A percentile compares a stretch with the other conserved stretches of the same genome.
phyloP scores from a whole-genome alignment of 2,888 invertebrate species.

The Andrena marginata region DNA sequence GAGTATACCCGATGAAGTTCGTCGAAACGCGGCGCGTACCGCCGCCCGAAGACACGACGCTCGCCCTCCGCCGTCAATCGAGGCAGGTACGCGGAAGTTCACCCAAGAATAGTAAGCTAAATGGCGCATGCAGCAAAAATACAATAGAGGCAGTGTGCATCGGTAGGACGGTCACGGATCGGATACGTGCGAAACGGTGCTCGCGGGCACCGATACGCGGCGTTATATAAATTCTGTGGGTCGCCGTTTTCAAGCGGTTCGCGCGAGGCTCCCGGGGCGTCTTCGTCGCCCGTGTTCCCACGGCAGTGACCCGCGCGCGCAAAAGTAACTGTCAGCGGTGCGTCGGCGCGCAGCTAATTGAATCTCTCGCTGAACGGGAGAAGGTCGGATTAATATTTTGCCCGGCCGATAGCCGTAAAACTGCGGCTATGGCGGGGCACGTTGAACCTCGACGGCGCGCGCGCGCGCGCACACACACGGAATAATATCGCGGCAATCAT shows the following conservation, averaged over 20 bases:
- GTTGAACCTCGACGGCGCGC: constrained; percentile 49
- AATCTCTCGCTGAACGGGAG: constrained; percentile 37
- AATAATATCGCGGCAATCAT: constrained; percentile 83
- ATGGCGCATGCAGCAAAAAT: constrained; percentile 68
- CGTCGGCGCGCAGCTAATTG: constrained; percentile 28
- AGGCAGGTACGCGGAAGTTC: constrained; percentile 83
- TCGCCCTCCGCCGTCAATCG: constrained; percentile 72
- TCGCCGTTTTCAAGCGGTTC: constrained; percentile 41
- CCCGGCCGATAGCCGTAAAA: constrained; percentile 63
- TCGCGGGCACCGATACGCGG: constrained; percentile 39
- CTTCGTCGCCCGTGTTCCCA: constrained; percentile 55
- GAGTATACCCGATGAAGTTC: not conserved
- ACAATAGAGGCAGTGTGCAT: constrained; percentile 74
- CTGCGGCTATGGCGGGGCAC: constrained; percentile 51
- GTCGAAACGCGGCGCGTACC: constrained; percentile 54
- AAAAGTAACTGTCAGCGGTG: constrained; percentile 9
- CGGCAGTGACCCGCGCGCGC: constrained; percentile 20
- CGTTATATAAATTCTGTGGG: constrained; percentile 60
- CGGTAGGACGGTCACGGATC: constrained; percentile 80
- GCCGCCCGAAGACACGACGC: constrained; percentile 38
- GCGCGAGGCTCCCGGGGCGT: constrained; percentile 37
- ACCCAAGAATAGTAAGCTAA: constrained; percentile 80
- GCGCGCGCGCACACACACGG: constrained; percentile 65
- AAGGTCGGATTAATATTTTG: constrained; percentile 62
- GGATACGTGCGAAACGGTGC: constrained; percentile 82